These are phyloP conservation scores for Panonychus citri DNA, from an alignment of 1,140 invertebrate species.

Conservation along the genomic window DNA sequence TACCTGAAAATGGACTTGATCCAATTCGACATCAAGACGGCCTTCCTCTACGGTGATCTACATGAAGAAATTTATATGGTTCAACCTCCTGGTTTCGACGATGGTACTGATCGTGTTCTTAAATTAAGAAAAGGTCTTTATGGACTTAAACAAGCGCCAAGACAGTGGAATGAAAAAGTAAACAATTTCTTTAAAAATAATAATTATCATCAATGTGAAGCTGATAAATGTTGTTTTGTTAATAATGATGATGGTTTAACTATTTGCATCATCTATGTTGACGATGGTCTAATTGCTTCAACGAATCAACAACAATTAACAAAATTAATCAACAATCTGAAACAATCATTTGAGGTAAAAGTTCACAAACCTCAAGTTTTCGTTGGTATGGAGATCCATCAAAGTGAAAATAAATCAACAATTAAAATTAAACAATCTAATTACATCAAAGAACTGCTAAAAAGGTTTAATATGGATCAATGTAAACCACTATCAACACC, in stretches of 20 bases:
- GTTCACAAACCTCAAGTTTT: background rate
- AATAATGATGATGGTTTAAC: conserved; percentile 2
- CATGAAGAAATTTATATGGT: conserved; percentile 16
- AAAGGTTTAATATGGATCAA: too few relatives aligned
- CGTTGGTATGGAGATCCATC: background rate
- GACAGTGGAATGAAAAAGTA: conserved; percentile 19
- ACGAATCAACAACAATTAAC: background rate
- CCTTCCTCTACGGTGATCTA: conserved; percentile 5
- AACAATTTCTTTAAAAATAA: background rate
- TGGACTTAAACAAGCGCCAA: conserved; percentile 23
- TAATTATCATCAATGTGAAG: background rate
- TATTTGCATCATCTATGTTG: conserved; percentile 24
- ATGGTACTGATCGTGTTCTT: conserved; percentile 9
- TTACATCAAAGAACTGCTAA: too few relatives aligned
- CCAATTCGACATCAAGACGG: conserved; percentile 6
- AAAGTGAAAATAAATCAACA: too few relatives aligned
- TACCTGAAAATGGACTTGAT: conserved; percentile 9
- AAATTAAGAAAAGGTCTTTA: conserved; percentile 23
- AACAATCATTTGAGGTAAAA: background rate
- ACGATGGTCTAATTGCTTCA: conserved; percentile 23
- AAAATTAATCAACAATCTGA: background rate
- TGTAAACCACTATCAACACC: conserved; percentile 6
- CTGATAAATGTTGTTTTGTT: background rate
- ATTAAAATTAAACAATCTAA: too few relatives aligned
- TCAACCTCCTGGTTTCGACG: conserved; percentile 2